Evolutionary conservation across 2,888 invertebrate species (phyloP).

Genomic region (Eupithecia abbreviata): DNA sequence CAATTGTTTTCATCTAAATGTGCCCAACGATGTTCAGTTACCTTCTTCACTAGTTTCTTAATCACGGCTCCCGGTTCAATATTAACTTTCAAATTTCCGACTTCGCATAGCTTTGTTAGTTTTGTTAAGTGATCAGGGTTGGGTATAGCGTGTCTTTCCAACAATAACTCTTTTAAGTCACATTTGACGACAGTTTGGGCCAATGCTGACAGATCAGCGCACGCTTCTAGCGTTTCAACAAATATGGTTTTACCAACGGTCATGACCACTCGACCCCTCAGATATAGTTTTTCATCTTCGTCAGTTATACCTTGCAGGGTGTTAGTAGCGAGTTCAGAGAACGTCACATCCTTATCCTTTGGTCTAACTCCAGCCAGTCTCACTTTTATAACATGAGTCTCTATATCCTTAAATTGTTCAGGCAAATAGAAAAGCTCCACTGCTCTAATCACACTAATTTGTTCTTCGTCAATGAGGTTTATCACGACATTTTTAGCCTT

Average conservation of each 20-base stretch:
- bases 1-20: slow-evolving; percentile 71
- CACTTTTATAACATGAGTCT: slow-evolving; percentile 71
- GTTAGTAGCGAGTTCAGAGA: slow-evolving; percentile 64
- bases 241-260: slow-evolving; percentile 86
- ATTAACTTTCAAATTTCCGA: slow-evolving; percentile 52
- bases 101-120: slow-evolving; percentile 75
- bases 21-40: slow-evolving; percentile 69
- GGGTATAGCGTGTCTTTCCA: slow-evolving; percentile 65
- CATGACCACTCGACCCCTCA: slow-evolving; percentile 79
- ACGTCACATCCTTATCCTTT: slow-evolving; percentile 71
- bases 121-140: slow-evolving; percentile 78
- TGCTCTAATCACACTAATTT: slow-evolving; percentile 64
- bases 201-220: slow-evolving; percentile 77
- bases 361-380: slow-evolving; percentile 69
- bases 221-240: slow-evolving; percentile 85
- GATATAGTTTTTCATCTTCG: slow-evolving; percentile 62
- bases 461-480: slow-evolving; percentile 85
- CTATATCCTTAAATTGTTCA: slow-evolving; percentile 73
- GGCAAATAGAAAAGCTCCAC: slow-evolving; percentile 79
- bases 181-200: slow-evolving; percentile 80
- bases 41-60: slow-evolving; percentile 41
- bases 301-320: slow-evolving; percentile 61
- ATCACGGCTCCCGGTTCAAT: slow-evolving; percentile 44
- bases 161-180: slow-evolving; percentile 81
- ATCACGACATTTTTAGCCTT: slow-evolving; percentile 70